phyloP scores from a whole-genome alignment of 2,113 vertebrate genomes.

The Ivindomyrus marchei region DNA sequence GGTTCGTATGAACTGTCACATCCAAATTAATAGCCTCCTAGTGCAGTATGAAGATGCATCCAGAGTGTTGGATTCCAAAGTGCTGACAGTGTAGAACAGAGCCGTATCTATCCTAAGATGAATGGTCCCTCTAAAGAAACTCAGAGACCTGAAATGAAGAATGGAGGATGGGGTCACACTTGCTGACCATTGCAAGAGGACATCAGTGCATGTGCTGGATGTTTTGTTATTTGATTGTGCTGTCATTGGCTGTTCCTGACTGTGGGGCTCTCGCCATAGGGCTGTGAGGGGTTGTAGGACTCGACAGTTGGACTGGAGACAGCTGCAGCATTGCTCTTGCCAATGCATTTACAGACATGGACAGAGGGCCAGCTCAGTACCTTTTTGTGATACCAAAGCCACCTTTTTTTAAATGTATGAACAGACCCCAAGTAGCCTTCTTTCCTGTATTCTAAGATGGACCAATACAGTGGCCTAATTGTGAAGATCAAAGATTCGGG shows the following conservation, averaged over 20 bases:
- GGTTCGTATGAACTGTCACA: conserved; percentile 12
- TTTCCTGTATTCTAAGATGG: not conserved
- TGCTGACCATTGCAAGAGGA: not conserved
- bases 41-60: not conserved
- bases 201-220: not conserved
- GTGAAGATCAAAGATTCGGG: not conserved
- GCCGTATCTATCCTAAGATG: not conserved
- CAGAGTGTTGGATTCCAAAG: not conserved
- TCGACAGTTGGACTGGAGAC: not conserved
- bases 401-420: not conserved
- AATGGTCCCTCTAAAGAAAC: not conserved
- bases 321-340: not conserved
- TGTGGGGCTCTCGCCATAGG: not conserved
- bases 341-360: not conserved
- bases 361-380: not conserved
- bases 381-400: not conserved
- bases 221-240: not conserved
- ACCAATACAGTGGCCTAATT: not conserved
- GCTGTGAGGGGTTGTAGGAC: not conserved
- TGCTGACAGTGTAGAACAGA: not conserved
- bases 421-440: not conserved
- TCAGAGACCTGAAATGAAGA: not conserved
- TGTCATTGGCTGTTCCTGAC: not conserved
- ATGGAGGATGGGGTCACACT: not conserved
- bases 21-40: conserved; percentile 14